Base-by-base conservation (phyloP, 2,113 vertebrate species). In the Alethe diademata region DNA sequence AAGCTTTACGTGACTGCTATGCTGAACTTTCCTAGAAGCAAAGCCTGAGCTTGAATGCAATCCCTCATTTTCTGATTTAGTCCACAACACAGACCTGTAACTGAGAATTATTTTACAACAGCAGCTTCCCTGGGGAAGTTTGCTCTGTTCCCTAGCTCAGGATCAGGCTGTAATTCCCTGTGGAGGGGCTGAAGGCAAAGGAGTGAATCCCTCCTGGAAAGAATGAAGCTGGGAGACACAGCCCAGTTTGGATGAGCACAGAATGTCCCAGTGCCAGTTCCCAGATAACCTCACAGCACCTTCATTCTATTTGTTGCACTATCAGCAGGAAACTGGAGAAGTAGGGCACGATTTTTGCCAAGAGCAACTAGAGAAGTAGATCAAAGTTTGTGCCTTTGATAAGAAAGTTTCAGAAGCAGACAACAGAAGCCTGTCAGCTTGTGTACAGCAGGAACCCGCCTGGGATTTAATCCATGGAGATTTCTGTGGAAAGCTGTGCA, bases 261-360 rank as follows among this genome's bases (percentile, higher is more conserved):
- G 42, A 94, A 85, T 1, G 4, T 79, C 62, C 60, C 4, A 6
- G 61, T 69, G 75, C 42, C 78, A 86, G 71, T 75, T 95, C 81
- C 78, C 58, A 96, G 88, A 93, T 94, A 95, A 96, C 90, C 93
- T 96, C 90, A 33, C 33, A 78, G 35, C 87, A 96, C 95, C 92
- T 94, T 67, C 54, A 45, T 11, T 92, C 89, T 80, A 90, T 69
- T 90, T 96, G 73, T 61, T 95, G 88, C 75, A 95, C 5, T 17
- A 89, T 85, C 88, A 96, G 92, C 90, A 85, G 67, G 87, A 76
- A 91, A 95, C 70, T 81, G 79, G 86, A 96, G 89, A 94, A 96
- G 25, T 73, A 93, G 84, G 94, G 73, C 91, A 96, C 91, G 20
- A 80, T 92, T 90, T 96, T 76, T 91, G 88, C 94, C 95, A 94